Percentiles rank a stretch among this genome's conserved stretches.
phyloP scores from a whole-genome alignment of 2,113 vertebrate genomes.

The Sterrhoptilus dennistouni region DNA sequence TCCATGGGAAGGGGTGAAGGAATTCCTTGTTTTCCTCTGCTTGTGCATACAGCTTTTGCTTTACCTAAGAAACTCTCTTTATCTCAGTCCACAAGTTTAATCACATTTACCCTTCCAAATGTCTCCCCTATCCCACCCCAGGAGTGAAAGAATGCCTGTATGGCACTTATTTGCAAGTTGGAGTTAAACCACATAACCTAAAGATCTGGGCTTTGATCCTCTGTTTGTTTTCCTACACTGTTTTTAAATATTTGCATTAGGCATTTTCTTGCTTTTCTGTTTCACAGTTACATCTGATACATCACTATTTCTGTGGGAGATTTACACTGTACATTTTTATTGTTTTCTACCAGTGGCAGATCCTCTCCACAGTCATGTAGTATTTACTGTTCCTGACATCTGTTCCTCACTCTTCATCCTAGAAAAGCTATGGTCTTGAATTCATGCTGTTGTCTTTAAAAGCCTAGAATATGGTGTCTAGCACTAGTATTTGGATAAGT shows the following conservation, averaged over 20 bases:
- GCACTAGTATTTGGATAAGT: background rate
- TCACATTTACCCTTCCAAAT: rapidly evolving
- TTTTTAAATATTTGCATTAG: background rate
- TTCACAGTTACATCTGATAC: background rate
- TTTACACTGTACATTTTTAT: rapidly evolving
- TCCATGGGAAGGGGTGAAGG: background rate
- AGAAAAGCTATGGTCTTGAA: background rate
- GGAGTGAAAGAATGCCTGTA: rapidly evolving
- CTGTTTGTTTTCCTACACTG: background rate
- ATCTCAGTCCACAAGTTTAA: background rate
- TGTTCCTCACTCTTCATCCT: background rate
- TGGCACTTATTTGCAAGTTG: background rate
- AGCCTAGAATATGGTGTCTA: background rate
- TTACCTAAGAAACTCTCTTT: background rate
- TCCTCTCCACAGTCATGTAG: background rate
- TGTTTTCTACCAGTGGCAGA: background rate
- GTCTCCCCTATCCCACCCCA: rapidly evolving
- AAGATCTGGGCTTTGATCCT: background rate
- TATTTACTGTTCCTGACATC: background rate
- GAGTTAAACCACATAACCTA: background rate
- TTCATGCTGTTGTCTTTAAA: background rate
- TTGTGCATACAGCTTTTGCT: background rate
- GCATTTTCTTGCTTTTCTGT: background rate
- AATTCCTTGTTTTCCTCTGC: background rate
- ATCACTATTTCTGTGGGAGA: background rate